Evolutionary conservation across 2,888 invertebrate genomes (phyloP), one percentile per base, ranked within the genome.

Genomic region (Cacoxenus indagator): DNA sequence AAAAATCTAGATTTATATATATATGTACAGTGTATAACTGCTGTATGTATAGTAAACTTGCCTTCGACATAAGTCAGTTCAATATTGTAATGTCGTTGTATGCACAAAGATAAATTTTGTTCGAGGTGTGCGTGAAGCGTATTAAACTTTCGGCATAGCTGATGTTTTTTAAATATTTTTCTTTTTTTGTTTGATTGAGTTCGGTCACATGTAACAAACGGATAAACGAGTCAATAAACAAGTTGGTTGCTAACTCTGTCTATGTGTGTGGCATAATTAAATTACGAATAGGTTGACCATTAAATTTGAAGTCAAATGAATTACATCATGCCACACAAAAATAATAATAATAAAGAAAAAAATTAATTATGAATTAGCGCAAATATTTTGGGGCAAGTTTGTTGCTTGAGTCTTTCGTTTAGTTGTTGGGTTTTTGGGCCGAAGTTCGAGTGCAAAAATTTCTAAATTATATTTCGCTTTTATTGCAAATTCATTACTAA

Each of bases 401-500:
- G 24, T 55, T 55, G 55, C 27, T 55, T 27, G 26, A 55, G 43
- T 61, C 59, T 61, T 61, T 61, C 37, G 37, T 61, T 61, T 61
- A 22, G 2, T 17, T 8, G 14, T n/a, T n/a, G n/a, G n/a, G n/a
- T n/a, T n/a, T n/a, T n/a, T n/a, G n/a, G n/a, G 55, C 27, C 51
- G 51, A 62, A 62, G 61, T 62, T 62, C 61, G 61, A 62, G 61
- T 62, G 61, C 61, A 62, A 62, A 48, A 43, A 43, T 37, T 61
- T 14, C 19, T 22, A 8, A 62, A 45, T 17, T 57, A 17, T 17
- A 17, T 48, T 22, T 55, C n/a, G 48, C 24, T 55, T 55, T 55
- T 55, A 11, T 27, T 55, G 19, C 26, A n/a, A n/a, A n/a, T n/a
- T n/a, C n/a, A n/a, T n/a, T 55, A 19, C n/a, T 26, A 55, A 61